Base-by-base conservation (phyloP, 1,140 invertebrate species). In the Listronotus bonariensis region DNA sequence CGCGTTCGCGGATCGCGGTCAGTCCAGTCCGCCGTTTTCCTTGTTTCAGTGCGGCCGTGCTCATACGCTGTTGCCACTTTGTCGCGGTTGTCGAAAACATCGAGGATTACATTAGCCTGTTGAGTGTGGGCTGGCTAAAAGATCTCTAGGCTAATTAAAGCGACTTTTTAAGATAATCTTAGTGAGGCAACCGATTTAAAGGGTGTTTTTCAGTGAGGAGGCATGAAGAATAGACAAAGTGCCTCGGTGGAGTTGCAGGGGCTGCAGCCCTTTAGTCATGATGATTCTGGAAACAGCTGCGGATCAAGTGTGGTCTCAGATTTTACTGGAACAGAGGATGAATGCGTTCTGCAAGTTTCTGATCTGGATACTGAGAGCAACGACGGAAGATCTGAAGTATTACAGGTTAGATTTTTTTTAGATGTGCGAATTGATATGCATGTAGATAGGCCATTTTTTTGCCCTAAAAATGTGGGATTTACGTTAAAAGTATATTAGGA, bases 251-350 rank as follows among this genome's bases (percentile, higher is more conserved):
- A 64, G 14, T 40, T 55, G 41, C 61, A 64, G 36, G 52, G 34
- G 3, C 36, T 65, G 26, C 54, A 65, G 40, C 63, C 63, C 45
- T 58, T 49, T 48, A 31, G 32, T 11, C 42, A 48, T 14, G 77
- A 78, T 53, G 77, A 78, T 73, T 78, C 77, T 9, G 77, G 77
- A 36, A 76, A 78, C 67, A 78, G 77, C 71, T 78, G 77, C 65
- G 77, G 77, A 42, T 76, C 74, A 56, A 76, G 75, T 67, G 74
- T 78, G 40, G 71, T 77, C 36, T 78, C 77, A 36, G 76, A 78
- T 62, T 74, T 72, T 43, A 76, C 75, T 57, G 75, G 75, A 12
- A 72, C 72, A 18, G 70, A 73, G 36, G 72, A 75, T 45, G 68
- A 65, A 14, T 75, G 76, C 56, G 72, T 71, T 51, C 70, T 78